A percentile compares a stretch with the other conserved stretches of the same genome.
Conservation (phyloP, 2,797 vertebrate species). For the Pristis pectinata region DNA sequence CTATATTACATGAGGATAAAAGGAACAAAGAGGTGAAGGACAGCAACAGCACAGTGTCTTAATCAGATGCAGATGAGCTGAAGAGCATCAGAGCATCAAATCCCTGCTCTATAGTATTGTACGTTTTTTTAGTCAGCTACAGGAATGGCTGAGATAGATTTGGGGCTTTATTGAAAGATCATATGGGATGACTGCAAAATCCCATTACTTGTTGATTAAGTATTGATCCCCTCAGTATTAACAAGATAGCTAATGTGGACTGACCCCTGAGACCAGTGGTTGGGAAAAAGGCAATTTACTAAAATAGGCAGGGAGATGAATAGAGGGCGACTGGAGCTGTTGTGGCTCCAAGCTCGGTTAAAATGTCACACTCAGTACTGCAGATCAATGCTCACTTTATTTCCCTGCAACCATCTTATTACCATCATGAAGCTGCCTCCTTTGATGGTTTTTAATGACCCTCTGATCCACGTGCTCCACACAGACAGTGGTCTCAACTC, state of each 20-base stretch:
- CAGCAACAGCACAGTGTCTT: constrained; percentile 74
- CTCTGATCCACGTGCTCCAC: constrained; percentile 68
- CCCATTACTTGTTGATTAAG: constrained; percentile 99
- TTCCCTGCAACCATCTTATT: constrained; percentile 82
- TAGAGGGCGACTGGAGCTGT: constrained; percentile 66
- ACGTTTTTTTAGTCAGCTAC: constrained; percentile 68
- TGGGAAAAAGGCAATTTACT: constrained; percentile 69
- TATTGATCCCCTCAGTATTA: constrained; percentile 99
- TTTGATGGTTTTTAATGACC: constrained; percentile 77
- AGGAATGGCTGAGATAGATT: constrained; percentile 87
- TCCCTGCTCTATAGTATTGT: constrained; percentile 63
- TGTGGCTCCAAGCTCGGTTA: constrained; percentile 85
- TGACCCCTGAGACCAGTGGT: constrained; percentile 93
- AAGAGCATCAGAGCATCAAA: constrained; percentile 94
- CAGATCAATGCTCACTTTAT: constrained; percentile 95
- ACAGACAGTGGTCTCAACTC: constrained; percentile 62
- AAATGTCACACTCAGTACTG: constrained; percentile 91
- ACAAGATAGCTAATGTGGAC: constrained; percentile 99
- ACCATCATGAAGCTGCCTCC: constrained; percentile 74
- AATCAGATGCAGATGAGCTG: constrained; percentile 98
- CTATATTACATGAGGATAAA: constrained; percentile 74
- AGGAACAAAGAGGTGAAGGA: constrained; percentile 90
- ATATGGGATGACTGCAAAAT: constrained; percentile 98
- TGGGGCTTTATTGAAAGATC: constrained; percentile 98
- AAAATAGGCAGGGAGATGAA: constrained; percentile 77